A percentile compares a stretch with the other conserved stretches of the same genome.
phyloP scores from a whole-genome alignment of 1,140 invertebrate genomes.

The Dendroctonus valens region DNA sequence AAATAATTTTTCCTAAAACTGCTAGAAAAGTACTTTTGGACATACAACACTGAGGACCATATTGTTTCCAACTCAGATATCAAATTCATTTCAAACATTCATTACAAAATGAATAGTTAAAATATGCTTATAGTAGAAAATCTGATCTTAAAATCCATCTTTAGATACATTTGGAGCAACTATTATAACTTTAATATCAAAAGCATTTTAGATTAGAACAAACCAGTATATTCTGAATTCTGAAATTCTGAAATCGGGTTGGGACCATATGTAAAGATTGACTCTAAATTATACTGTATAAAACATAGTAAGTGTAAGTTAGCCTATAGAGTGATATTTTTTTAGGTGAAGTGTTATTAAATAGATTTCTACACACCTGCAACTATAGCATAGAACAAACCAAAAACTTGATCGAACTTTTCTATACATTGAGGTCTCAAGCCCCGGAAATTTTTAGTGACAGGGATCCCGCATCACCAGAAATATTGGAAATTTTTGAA shows the following conservation, averaged over 20 bases:
- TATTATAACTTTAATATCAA: background rate
- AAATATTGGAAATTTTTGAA: constrained; percentile 56
- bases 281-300: background rate
- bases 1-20: no score
- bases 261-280: background rate
- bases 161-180: no score
- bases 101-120: no score
- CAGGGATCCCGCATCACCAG: constrained; percentile 58
- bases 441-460: constrained; percentile 65
- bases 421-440: constrained; percentile 62
- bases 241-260: background rate
- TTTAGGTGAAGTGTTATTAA: constrained; percentile 57
- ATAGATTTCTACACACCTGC: constrained; percentile 55
- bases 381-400: constrained; percentile 56
- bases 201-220: background rate
- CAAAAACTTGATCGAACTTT: constrained; percentile 61
- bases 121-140: no score
- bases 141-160: no score
- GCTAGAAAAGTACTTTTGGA: no score
- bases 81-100: no score
- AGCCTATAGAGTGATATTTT: constrained; percentile 5
- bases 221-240: background rate
- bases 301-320: background rate
- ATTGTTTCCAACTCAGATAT: no score
- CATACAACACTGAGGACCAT: no score